These are phyloP conservation scores for Cebidichthys violaceus DNA, from an alignment of 2,113 vertebrate genomes.

Conservation along the genomic window DNA sequence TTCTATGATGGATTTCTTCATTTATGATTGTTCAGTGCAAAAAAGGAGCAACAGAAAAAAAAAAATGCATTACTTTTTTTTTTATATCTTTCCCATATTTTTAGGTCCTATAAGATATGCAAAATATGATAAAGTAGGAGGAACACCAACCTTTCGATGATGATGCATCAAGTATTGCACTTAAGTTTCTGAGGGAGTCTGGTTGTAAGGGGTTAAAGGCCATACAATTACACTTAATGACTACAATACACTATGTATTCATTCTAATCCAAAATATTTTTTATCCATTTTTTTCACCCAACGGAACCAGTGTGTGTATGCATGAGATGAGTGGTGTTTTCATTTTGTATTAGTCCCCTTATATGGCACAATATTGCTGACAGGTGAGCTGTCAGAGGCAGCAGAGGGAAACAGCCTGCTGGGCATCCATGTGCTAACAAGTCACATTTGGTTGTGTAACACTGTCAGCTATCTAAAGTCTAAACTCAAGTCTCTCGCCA, in stretches of 20 bases:
- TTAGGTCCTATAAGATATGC: not conserved
- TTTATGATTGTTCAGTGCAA: not conserved
- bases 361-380: constrained; percentile 34
- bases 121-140: not conserved
- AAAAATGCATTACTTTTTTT: not conserved
- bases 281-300: no score
- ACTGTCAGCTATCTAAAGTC: constrained; percentile 42
- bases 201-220: not conserved
- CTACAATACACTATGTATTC: no score
- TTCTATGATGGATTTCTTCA: constrained; percentile 5
- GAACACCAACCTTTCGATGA: not conserved
- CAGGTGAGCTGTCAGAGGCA: constrained; percentile 52
- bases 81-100: not conserved
- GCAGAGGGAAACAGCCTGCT: constrained; percentile 48
- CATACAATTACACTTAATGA: not conserved
- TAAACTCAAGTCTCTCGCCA: constrained; percentile 2
- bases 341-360: constrained; percentile 35
- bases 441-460: constrained; percentile 59
- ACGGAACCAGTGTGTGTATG: not conserved
- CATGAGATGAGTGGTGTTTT: constrained; percentile 13
- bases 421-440: constrained; percentile 48
- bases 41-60: not conserved
- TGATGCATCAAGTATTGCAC: not conserved
- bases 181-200: not conserved
- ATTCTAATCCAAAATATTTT: not conserved